Base-by-base conservation (phyloP, 2,888 invertebrate species). In the Melieria crassipennis region DNA sequence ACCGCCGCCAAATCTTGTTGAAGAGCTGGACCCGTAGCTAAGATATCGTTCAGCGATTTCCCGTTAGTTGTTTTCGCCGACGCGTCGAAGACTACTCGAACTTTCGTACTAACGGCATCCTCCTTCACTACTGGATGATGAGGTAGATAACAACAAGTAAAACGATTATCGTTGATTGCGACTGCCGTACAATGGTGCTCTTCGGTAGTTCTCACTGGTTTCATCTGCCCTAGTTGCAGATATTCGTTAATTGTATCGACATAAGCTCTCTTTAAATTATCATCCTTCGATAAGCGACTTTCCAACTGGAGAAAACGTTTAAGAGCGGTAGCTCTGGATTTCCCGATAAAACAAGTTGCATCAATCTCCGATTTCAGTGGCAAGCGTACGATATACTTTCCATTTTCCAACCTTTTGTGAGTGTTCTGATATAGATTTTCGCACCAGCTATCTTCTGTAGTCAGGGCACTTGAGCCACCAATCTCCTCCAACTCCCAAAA, bases 21-120 rank as follows among this genome's bases (percentile, higher is more conserved):
- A 10, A 81, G 45, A 4, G 67, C 72, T 1, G 82, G 82, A 0
- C 83, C 83, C 4, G 73, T 66, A 60, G 74, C 63, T 56, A 81
- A 73, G 5, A 74, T 62, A 7, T 80, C 78, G 69, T 82, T 84
- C 5, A 80, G 62, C 30, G 78, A 77, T 11, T 74, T 55, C 1
- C 78, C 76, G 56, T 75, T 75, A 7, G 75, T 64, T 50, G 75
- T 75, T 67, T 75, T 77, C 6, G 71, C 70, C 0, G 74, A 76
- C 11, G 69, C 74, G 30, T 73, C 48, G 43, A 65, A 71, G 5
- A 69, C 65, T 3, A 65, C 61, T 13, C 65, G 30, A n/a, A 72
- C 10, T 56, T 69, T 69, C 16, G 64, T 30, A 30, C 30, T 30
- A 30, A 30, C 30, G 30, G 30, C 30, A 30, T 30, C 30, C 30